Conservation (phyloP, 2,797 vertebrate genomes). For the Otus scops region DNA sequence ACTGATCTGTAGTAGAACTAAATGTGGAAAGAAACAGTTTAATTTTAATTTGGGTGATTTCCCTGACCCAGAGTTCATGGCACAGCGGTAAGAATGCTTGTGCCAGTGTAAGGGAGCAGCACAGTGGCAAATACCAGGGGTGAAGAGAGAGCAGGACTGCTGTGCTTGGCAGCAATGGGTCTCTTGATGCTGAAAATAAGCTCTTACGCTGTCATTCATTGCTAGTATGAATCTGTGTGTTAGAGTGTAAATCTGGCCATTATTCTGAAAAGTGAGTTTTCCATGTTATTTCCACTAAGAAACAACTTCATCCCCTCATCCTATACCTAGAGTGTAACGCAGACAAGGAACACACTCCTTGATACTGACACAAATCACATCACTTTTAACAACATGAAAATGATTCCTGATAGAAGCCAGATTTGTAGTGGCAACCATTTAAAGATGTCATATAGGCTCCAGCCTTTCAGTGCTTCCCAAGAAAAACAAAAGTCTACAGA, state of each 20-base stretch:
- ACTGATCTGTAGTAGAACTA: background rate
- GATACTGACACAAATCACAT: background rate
- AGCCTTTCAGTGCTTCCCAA: background rate
- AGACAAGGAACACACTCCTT: background rate
- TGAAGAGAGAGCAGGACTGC: background rate
- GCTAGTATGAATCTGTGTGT: background rate
- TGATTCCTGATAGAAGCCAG: background rate
- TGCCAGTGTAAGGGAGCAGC: background rate
- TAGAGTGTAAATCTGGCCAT: background rate
- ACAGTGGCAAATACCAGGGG: background rate
- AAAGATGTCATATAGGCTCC: background rate
- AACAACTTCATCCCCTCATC: background rate
- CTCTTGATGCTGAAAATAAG: background rate
- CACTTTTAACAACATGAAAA: background rate
- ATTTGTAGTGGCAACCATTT: background rate
- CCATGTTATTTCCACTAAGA: background rate
- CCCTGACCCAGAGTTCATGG: background rate
- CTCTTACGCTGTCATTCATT: background rate
- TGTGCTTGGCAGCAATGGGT: background rate
- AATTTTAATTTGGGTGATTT: background rate
- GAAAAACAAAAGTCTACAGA: background rate
- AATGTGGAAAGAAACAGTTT: background rate
- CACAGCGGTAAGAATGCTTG: background rate
- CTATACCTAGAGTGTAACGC: background rate
- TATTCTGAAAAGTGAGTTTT: background rate